Base-by-base conservation (phyloP, 2,888 invertebrate genomes). In the Trachelus troglodyta region DNA sequence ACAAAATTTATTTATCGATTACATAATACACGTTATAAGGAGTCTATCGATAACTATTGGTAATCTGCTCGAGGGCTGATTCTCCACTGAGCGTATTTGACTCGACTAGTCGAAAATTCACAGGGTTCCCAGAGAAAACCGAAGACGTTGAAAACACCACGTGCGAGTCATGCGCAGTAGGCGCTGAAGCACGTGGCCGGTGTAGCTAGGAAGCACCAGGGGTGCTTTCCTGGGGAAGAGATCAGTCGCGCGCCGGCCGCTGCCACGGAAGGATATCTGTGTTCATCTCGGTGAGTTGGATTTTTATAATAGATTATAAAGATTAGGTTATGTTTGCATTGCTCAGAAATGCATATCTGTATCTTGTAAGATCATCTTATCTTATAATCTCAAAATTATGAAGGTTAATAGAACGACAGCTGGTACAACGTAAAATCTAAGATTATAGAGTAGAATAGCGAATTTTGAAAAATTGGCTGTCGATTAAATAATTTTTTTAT, bases 181-280 rank as follows among this genome's bases (percentile, higher is more conserved):
- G 35, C 23, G 12, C 56, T 34, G 75, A 74, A 84, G 84, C 89
- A 89, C 89, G 85, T 88, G 88, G 79, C 37, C 82, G 81, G 82
- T 78, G 75, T 82, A 79, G 78, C 80, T 78, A 68, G 34, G 6
- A 34, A 74, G 34, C 34, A 35, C n/a, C 34, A 35, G 37, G 34
- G 37, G 35, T 30, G 34, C 6, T 23, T 34, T 74, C 35, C 34
- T 83, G 83, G 74, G 37, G 75, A 71, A 82, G 83, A 84, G 82
- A 85, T 85, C 90, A 90, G 90, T 90, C 89, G 90, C 89, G 90
- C 90, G 90, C 90, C 89, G 90, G 90, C 91, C 90, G 90, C 90
- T 90, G 91, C 85, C 88, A 89, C 87, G 89, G 83, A 82, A 89
- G 86, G 88, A 85, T 89, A 88, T 81, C 82, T 81, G 81, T 83